phyloP scores from a whole-genome alignment of 1,140 invertebrate species.

The Nebria ingens region DNA sequence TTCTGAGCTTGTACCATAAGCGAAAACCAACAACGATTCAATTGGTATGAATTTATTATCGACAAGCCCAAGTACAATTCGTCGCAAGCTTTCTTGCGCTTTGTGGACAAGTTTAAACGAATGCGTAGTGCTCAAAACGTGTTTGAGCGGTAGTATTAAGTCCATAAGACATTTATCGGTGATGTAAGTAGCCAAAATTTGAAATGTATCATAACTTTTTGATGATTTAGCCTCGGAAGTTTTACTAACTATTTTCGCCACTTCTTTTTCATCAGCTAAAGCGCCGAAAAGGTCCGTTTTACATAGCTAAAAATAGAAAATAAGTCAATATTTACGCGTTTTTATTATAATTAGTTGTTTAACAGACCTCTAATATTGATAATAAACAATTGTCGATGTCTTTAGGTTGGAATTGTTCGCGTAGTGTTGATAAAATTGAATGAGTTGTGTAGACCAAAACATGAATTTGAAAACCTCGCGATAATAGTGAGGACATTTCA shows the following conservation, averaged over 20 bases:
- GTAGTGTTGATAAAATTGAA: conserved; percentile 62
- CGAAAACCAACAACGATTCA: conserved; percentile 67
- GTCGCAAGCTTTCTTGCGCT: conserved; percentile 65
- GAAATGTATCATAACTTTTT: conserved; percentile 82
- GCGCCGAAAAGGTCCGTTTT: conserved; percentile 81
- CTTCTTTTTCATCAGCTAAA: conserved; percentile 84
- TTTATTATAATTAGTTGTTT: conserved; percentile 12
- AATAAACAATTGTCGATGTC: conserved; percentile 71
- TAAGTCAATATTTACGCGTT: conserved; percentile 16
- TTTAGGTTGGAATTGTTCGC: conserved; percentile 48
- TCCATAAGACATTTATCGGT: conserved; percentile 64
- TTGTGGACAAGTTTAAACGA: conserved; percentile 74
- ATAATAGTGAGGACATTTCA: conserved; percentile 72
- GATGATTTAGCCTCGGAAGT: conserved; percentile 66
- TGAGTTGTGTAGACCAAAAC: conserved; percentile 85
- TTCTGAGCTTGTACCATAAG: conserved; percentile 68
- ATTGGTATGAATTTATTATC: conserved; percentile 65
- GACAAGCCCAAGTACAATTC: conserved; percentile 67
- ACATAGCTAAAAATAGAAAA: conserved; percentile 48
- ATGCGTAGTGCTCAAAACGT: conserved; percentile 62
- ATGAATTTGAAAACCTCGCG: conserved; percentile 86
- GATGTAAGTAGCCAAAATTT: conserved; percentile 70
- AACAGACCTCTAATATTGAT: conserved; percentile 64
- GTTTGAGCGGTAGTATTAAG: conserved; percentile 72
- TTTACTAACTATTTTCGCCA: conserved; percentile 70